A percentile compares a stretch with the other conserved stretches of the same genome.
phyloP scores from a whole-genome alignment of 1,140 invertebrate genomes.

The Heliconius nattereri region DNA sequence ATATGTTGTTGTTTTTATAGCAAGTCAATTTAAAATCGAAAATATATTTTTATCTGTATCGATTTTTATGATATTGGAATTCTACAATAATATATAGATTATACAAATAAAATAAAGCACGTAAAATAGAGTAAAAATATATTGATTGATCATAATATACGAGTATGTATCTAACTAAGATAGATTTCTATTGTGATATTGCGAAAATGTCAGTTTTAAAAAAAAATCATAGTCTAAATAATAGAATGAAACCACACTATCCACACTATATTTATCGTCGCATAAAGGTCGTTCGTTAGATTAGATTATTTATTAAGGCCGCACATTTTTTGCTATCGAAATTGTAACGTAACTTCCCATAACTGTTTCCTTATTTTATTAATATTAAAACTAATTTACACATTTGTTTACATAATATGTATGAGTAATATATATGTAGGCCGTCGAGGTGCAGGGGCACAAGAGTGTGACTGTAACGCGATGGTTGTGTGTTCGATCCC shows the following conservation, averaged over 20 bases:
- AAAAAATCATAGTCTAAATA: background rate
- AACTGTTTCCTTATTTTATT: background rate
- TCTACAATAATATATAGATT: too few species aligned
- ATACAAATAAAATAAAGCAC: too few species aligned
- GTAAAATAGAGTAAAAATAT: too few species aligned
- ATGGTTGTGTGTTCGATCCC: too few species aligned
- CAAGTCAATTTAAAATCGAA: too few species aligned
- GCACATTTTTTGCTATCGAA: conserved; percentile 9
- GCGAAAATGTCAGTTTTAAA: background rate
- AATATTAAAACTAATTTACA: background rate
- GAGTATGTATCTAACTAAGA: too few species aligned
- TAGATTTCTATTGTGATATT: too few species aligned
- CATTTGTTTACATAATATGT: background rate
- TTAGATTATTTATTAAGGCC: conserved; percentile 14
- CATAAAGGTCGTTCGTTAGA: conserved; percentile 5
- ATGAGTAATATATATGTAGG: background rate
- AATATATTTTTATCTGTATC: too few species aligned
- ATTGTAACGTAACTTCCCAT: conserved; percentile 1
- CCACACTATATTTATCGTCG: background rate
- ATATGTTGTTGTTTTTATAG: background rate
- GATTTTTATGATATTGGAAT: too few species aligned
- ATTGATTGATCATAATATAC: too few species aligned
- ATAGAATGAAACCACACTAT: background rate
- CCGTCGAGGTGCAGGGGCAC: too few species aligned
- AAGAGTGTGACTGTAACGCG: too few species aligned